Percentiles rank a stretch among this genome's conserved stretches.
These are phyloP conservation scores for Pogonocichla stellata DNA, from an alignment of 2,113 vertebrate species.

Conservation along the genomic window DNA sequence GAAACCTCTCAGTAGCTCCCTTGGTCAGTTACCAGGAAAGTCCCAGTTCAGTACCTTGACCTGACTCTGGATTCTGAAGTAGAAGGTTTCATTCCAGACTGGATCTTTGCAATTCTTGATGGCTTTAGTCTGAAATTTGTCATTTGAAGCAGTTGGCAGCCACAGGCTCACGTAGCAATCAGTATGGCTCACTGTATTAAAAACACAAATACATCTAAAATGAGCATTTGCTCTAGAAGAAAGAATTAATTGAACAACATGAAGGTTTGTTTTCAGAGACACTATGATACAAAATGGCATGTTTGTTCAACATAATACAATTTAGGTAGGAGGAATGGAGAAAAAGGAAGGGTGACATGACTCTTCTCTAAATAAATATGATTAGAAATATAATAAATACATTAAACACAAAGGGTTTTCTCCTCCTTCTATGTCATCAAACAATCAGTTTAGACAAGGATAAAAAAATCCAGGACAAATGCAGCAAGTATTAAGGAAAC, in stretches of 20 bases:
- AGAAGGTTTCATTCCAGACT: constrained; percentile 86
- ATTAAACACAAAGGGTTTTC: neutral
- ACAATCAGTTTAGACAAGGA: neutral
- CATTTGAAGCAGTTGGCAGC: constrained; percentile 79
- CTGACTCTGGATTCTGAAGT: constrained; percentile 77
- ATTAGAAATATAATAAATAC: neutral
- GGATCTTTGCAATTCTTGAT: constrained; percentile 78
- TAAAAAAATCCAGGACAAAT: neutral
- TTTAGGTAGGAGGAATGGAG: neutral
- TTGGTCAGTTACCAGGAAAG: neutral
- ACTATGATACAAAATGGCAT: neutral
- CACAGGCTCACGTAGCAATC: constrained; percentile 83
- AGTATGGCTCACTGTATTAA: constrained; percentile 71
- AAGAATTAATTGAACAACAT: neutral
- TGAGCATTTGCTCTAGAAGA: neutral
- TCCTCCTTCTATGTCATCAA: neutral
- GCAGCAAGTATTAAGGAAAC: neutral
- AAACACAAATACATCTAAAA: neutral
- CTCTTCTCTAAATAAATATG: neutral
- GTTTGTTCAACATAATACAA: neutral
- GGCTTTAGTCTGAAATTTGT: constrained; percentile 71
- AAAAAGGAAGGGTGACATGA: neutral
- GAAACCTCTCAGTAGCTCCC: neutral
- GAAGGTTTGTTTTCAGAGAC: neutral
- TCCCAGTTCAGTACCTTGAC: constrained; percentile 77